Conservation (phyloP, 2,797 vertebrate species). For the Periparus ater region DNA sequence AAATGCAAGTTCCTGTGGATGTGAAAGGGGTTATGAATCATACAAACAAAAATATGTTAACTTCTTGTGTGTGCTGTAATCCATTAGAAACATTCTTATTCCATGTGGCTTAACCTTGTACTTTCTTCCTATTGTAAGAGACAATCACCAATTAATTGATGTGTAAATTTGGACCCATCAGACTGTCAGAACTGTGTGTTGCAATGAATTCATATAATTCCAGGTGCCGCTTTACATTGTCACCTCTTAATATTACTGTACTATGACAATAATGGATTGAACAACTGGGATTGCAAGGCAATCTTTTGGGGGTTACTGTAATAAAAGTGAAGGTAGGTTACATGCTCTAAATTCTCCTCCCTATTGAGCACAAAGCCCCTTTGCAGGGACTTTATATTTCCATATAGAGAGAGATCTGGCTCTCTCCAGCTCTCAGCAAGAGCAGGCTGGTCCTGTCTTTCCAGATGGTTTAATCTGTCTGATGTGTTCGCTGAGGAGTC, state of each 20-base stretch:
- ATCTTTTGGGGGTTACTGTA: background rate
- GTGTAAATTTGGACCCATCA: background rate
- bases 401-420: background rate
- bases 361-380: background rate
- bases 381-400: background rate
- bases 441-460: background rate
- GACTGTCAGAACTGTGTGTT: background rate
- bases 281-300: background rate
- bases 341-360: background rate
- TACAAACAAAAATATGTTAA: constrained; percentile 24
- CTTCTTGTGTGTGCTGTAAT: background rate
- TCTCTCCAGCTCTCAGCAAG: background rate
- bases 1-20: background rate
- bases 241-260: background rate
- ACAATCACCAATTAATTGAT: background rate
- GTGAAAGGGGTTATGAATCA: constrained; percentile 17
- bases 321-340: background rate
- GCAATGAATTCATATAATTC: background rate
- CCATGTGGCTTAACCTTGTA: background rate
- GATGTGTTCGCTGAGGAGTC: background rate
- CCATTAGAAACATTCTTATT: background rate
- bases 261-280: background rate
- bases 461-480: background rate
- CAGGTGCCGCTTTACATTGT: background rate
- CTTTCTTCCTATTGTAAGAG: background rate